Conservation (phyloP, 2,888 invertebrate genomes). For the Myopa testacea region DNA sequence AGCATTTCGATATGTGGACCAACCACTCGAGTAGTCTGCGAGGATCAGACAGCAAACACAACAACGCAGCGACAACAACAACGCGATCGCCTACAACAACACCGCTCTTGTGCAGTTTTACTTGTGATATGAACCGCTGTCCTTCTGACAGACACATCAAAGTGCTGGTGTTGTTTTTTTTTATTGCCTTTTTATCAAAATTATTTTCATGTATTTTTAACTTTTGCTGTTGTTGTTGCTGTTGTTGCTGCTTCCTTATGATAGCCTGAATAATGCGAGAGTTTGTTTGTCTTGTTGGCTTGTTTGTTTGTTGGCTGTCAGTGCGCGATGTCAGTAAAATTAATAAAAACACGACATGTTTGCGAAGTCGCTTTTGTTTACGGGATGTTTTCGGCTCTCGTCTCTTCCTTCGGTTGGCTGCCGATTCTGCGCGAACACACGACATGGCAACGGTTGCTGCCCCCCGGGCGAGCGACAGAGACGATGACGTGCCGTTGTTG, state of each 20-base stretch:
- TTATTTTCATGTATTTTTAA: not conserved
- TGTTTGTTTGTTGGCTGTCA: slow-evolving; percentile 17
- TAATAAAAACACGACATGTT: slow-evolving; percentile 43
- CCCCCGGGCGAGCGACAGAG: not conserved
- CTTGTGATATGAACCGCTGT: not conserved
- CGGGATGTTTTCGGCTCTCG: not conserved
- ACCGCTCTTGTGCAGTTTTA: too few relatives aligned
- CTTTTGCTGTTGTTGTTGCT: not conserved
- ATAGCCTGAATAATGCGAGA: not conserved
- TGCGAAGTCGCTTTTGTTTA: slow-evolving; percentile 22
- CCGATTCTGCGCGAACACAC: not conserved
- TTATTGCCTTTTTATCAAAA: not conserved
- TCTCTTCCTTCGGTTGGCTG: not conserved
- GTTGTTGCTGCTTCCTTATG: not conserved
- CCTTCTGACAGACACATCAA: not conserved
- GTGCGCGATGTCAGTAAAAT: slow-evolving; percentile 37
- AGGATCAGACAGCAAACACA: too few relatives aligned
- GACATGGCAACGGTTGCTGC: too few relatives aligned
- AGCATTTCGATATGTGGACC: too few relatives aligned
- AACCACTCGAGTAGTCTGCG: too few relatives aligned
- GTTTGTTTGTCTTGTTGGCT: not conserved
- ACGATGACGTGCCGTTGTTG: not conserved
- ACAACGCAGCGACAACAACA: too few relatives aligned
- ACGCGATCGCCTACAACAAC: too few relatives aligned
- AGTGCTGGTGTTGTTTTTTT: too few relatives aligned